Evolutionary conservation across 2,888 invertebrate species (phyloP), one percentile per base, ranked within the genome.

Genomic region (Asteroscopus sphinx): DNA sequence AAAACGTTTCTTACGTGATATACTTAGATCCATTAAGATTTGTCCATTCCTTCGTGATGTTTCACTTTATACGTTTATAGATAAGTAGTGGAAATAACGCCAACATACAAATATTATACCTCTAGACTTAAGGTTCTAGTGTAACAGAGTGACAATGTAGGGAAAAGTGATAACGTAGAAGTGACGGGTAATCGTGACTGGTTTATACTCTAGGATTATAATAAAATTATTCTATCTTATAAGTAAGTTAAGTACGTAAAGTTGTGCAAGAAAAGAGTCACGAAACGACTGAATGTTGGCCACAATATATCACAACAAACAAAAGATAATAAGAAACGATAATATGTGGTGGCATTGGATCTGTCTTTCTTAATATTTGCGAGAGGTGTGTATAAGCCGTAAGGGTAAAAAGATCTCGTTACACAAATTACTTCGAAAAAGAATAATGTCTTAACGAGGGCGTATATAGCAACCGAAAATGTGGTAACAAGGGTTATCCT

Each of bases 101-200:
- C 83, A 86, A 83, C 73, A 79, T 66, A 63, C 55, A 61, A 73
- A 75, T 57, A 69, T 77, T 78, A 74, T 77, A 71, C 72, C 73
- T 77, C 70, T 70, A 73, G 68, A 64, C 39, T 35, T 77, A 74
- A 77, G 60, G n/a, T 71, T 44, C 64, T 75, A 70, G 72, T 73
- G 68, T 79, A 66, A 71, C 71, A 64, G 72, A 72, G 57, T 68
- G 80, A 75, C 75, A 70, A 67, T 71, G 76, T 77, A 71, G 75
- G 65, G 68, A 77, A 81, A 70, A 79, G 82, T 85, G 86, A 83
- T 85, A 81, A 69, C 15, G 69, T 80, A 79, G 77, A 77, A 70
- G 63, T 59, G 82, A 79, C 73, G 79, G 80, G 73, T 83, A 76
- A 74, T 76, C 77, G 76, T 79, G 84, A 86, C 83, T 84, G 86